A percentile compares a stretch with the other conserved stretches of the same genome.
These are phyloP conservation scores for Oreochromis mossambicus DNA, from an alignment of 2,797 vertebrate genomes.

Conservation along the genomic window DNA sequence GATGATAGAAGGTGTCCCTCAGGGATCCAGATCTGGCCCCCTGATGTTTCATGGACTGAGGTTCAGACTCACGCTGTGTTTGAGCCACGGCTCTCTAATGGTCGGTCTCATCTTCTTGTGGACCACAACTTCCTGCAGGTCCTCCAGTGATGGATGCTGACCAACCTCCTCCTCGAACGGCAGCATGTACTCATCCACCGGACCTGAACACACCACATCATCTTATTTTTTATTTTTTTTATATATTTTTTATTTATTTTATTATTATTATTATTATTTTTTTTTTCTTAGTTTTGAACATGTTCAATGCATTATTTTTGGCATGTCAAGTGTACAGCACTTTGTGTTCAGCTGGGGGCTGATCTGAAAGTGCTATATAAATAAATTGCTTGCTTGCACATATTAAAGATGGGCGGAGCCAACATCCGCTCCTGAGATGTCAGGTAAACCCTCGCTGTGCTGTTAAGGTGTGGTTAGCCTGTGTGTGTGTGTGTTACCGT, in stretches of 20 bases:
- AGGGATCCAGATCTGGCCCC: not conserved
- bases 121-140: constrained; percentile 93
- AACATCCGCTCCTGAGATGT: not conserved
- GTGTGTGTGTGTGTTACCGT: constrained; percentile 76
- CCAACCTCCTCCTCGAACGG: constrained; percentile 96
- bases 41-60: not conserved
- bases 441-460: accelerated
- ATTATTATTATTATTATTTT: too few species aligned
- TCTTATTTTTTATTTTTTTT: too few species aligned
- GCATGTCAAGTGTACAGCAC: too few species aligned
- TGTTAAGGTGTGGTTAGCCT: not conserved
- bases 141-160: constrained; percentile 91
- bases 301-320: too few species aligned
- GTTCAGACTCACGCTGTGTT: constrained; percentile 82
- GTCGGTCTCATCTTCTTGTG: constrained; percentile 91
- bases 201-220: constrained; percentile 70
- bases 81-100: constrained; percentile 92
- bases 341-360: too few species aligned
- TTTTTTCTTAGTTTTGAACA: too few species aligned
- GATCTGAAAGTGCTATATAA: too few species aligned
- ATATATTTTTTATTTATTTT: too few species aligned
- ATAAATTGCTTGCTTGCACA: too few species aligned
- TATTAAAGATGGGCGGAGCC: not conserved
- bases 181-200: constrained; percentile 89
- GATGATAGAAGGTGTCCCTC: accelerated